These are phyloP conservation scores for Bombus fervidus DNA, from an alignment of 1,140 invertebrate species.

Conservation along the genomic window DNA sequence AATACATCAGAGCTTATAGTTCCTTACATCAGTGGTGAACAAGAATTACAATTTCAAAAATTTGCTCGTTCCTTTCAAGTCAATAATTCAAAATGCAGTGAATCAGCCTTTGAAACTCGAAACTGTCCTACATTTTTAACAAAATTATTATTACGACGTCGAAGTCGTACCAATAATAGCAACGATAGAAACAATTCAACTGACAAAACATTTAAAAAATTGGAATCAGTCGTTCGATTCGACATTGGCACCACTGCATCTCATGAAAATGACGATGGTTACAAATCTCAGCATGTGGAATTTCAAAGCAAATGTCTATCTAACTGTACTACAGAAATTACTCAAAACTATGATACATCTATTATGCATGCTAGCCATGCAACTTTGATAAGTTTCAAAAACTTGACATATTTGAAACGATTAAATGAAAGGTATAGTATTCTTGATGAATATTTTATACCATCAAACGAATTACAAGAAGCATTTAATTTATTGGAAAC, in stretches of 20 bases:
- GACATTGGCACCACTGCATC: neutral
- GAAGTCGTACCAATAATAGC: neutral
- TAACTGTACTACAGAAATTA: neutral
- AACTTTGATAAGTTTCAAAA: slow-evolving; percentile 66
- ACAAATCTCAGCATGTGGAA: too few relatives aligned
- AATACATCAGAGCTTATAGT: slow-evolving; percentile 32
- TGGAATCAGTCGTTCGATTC: neutral
- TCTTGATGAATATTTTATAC: neutral
- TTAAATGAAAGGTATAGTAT: slow-evolving; percentile 45
- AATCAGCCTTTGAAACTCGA: neutral
- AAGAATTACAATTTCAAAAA: slow-evolving; percentile 64
- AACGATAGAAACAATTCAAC: neutral
- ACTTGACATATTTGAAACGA: slow-evolving; percentile 45
- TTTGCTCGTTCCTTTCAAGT: slow-evolving; percentile 40
- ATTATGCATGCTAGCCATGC: slow-evolving; percentile 57
- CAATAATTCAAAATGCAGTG: neutral
- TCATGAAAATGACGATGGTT: neutral
- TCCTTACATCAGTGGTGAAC: slow-evolving; percentile 41
- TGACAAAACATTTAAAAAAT: neutral
- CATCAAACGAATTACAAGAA: slow-evolving; percentile 34
- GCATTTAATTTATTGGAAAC: slow-evolving; percentile 69
- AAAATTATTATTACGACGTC: neutral
- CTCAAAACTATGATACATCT: neutral
- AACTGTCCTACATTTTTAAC: neutral
- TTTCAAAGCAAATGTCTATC: neutral